phyloP scores from a whole-genome alignment of 2,113 vertebrate genomes.

The Heterocephalus glaber region DNA sequence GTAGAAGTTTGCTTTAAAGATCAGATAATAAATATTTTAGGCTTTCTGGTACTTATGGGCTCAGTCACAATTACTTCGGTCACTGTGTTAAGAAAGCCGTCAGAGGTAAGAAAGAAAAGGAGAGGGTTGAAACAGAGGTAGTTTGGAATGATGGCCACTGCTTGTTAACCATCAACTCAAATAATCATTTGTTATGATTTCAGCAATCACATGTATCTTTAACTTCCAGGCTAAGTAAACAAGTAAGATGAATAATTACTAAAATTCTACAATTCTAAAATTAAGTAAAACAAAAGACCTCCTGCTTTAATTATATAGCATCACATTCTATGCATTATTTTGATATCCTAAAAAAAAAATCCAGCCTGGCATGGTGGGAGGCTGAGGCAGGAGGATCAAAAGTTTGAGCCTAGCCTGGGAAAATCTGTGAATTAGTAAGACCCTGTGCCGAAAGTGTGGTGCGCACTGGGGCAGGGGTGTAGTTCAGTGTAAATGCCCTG shows the following conservation, averaged over 20 bases:
- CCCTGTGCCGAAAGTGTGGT: not conserved
- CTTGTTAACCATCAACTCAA: not conserved
- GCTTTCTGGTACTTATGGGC: rapidly evolving
- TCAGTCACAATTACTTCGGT: not conserved
- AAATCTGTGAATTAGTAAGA: too few relatives aligned
- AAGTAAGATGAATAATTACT: not conserved
- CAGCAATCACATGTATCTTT: not conserved
- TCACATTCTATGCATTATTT: not conserved
- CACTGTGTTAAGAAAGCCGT: not conserved
- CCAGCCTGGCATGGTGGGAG: not conserved
- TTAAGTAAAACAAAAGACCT: not conserved
- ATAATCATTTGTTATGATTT: not conserved
- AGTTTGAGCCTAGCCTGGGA: not conserved
- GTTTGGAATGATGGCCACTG: not conserved
- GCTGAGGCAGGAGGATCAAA: not conserved
- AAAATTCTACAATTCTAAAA: not conserved
- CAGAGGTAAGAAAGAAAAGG: not conserved
- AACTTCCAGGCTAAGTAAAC: not conserved
- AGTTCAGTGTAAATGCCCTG: not conserved
- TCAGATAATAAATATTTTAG: not conserved
- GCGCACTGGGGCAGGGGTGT: not conserved
- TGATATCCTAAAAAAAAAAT: not conserved
- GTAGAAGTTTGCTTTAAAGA: not conserved
- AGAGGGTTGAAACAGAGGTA: not conserved
- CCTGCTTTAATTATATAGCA: not conserved